These are phyloP conservation scores for Diabrotica virgifera DNA, from an alignment of 1,140 invertebrate genomes.

Conservation along the genomic window DNA sequence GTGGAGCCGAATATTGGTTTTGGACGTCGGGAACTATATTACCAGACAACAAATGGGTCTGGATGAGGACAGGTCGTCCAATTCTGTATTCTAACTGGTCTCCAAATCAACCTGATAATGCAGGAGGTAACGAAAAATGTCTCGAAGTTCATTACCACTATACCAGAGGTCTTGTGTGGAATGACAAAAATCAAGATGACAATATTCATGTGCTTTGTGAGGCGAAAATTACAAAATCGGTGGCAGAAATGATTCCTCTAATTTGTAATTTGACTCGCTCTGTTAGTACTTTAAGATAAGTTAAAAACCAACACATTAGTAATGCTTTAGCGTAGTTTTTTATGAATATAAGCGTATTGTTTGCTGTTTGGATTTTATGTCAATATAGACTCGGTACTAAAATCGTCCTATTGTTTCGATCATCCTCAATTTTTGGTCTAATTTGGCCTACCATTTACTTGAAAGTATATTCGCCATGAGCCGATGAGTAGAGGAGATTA, in stretches of 20 bases:
- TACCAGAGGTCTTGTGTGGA: conserved; percentile 6
- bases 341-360: too few relatives aligned
- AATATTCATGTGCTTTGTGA: conserved; percentile 8
- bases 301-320: too few relatives aligned
- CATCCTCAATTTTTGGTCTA: too few relatives aligned
- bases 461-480: too few relatives aligned
- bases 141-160: conserved; percentile 9
- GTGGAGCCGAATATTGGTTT: conserved; percentile 4
- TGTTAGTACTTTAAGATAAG: too few relatives aligned
- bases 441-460: too few relatives aligned
- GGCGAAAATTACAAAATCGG: neutral
- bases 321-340: too few relatives aligned
- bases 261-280: neutral
- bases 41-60: conserved; percentile 7
- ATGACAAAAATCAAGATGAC: neutral
- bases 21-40: conserved; percentile 12
- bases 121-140: conserved; percentile 20
- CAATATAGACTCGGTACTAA: too few relatives aligned
- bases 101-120: conserved; percentile 22
- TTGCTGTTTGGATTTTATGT: too few relatives aligned
- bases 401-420: too few relatives aligned
- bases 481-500: too few relatives aligned
- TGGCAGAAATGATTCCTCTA: neutral
- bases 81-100: conserved; percentile 19
- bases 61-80: neutral